Evolutionary conservation across 2,888 invertebrate species (phyloP), one percentile per base, ranked within the genome.

Genomic region (Drosophila fungiperda): DNA sequence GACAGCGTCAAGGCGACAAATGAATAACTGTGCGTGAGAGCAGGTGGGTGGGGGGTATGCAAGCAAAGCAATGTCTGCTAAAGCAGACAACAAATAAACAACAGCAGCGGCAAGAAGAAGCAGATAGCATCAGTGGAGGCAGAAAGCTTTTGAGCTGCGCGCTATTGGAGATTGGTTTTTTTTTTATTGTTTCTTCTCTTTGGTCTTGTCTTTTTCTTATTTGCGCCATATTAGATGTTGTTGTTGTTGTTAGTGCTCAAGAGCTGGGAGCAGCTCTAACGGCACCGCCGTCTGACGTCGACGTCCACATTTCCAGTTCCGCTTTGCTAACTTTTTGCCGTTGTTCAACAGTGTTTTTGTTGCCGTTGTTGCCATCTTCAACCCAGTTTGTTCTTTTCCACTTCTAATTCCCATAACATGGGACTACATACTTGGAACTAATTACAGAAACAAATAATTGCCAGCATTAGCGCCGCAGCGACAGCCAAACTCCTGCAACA

Each of bases 321-420:
- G 91, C 91, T 91, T 90, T 88, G 82, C 67, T 86, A 80, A 76
- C 75, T 83, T 80, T 80, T 89, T 72, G 79, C 84, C 91, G 88
- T 90, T 89, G 76, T 59, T 80, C 65, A 77, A 62, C 73, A 32
- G 65, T 65, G 60, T 80, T 75, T 59, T 64, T 73, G 72, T 78
- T 74, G 75, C 33, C 76, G 66, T 53, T 67, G 50, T 57, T 62
- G 62, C 66, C 59, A 49, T 70, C 72, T 80, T 80, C 65, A 76
- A 73, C 71, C 50, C 61, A 74, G 80, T 80, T 73, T 69, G 70
- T 73, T 87, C 80, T 73, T 71, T 65, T 76, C 76, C 33, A 77
- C 57, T 65, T 82, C 65, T 80, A 76, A 79, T 80, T 77, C 82
- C 76, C 77, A 83, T 78, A 78, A 63, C 78, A 83, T 83, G 83